Evolutionary conservation across 64 coral and sea anemone genomes (phyloP).

Genomic region (Montipora foliosa): DNA sequence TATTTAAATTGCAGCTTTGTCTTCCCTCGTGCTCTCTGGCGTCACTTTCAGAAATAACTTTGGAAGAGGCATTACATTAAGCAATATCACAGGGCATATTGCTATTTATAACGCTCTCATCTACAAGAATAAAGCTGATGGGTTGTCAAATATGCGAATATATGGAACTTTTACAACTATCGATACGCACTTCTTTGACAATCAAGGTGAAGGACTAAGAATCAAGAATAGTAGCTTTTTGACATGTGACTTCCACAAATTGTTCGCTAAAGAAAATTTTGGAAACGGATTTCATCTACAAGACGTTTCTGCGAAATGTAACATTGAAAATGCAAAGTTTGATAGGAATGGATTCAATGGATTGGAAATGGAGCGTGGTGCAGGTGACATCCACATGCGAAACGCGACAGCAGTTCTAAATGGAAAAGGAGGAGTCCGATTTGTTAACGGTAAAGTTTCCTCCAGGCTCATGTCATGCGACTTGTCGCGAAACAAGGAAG

Average conservation of each 20-base stretch:
- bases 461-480: slow-evolving; percentile 12
- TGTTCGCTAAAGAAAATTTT: slow-evolving; percentile 19
- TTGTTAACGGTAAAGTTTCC: slow-evolving; percentile 38
- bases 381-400: neutral
- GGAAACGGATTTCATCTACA: slow-evolving; percentile 35
- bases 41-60: slow-evolving; percentile 47
- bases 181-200: neutral
- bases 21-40: slow-evolving; percentile 31
- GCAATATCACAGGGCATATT: slow-evolving; percentile 21
- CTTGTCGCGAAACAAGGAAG: slow-evolving; percentile 39
- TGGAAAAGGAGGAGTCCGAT: slow-evolving; percentile 14
- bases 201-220: slow-evolving; percentile 30
- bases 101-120: slow-evolving; percentile 37
- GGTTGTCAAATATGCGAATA: slow-evolving; percentile 19
- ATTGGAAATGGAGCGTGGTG: slow-evolving; percentile 1
- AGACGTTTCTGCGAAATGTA: slow-evolving; percentile 7
- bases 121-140: slow-evolving; percentile 11
- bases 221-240: slow-evolving; percentile 41
- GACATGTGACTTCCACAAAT: neutral
- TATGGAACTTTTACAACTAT: slow-evolving; percentile 7
- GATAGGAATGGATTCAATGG: slow-evolving; percentile 35
- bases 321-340: slow-evolving; percentile 35
- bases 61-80: slow-evolving; percentile 35
- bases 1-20: slow-evolving; percentile 13
- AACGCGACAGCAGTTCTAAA: slow-evolving; percentile 49